Base-by-base conservation (phyloP, 1,140 invertebrate genomes). In the Heterodera carotae region DNA sequence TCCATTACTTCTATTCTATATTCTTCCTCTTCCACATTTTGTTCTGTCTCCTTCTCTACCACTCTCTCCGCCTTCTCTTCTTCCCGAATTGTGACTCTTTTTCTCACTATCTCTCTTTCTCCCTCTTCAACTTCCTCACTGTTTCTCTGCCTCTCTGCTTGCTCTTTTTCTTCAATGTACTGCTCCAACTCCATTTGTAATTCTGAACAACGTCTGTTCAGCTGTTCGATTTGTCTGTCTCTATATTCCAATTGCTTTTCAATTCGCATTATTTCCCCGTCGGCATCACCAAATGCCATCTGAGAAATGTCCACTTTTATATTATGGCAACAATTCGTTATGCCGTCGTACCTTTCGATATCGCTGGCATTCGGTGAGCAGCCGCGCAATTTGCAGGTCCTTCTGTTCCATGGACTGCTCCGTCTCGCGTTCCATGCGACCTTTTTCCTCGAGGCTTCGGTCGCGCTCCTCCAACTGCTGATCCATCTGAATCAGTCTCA, bases 201-300 rank as follows among this genome's bases (percentile, higher is more conserved):
- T 53, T 87, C 53, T 10, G 81, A 80, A 66, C 86, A 88, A 31
- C 82, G 79, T 27, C 76, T 68, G 27, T 70, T 85, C 10, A 86
- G 68, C 59, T 88, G 74, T 27, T 75, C 70, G 29, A 86, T 84
- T 48, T 86, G 84, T 27, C 78, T 74, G 71, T 86, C 84, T 22
- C 84, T 74, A 72, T 86, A 88, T 53, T 79, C 68, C 27, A 86
- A 48, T 64, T 86, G 84, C 67, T 80, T 78, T 53, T 86, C 82
- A 39, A 86, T 66, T 22, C 71, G 29, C 15, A 67, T 48, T 2
- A 86, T 76, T 73, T 88, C 79, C 27, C 74, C 78, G 59, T 76
- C 72, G 15, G 79, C 78, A 66, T 80, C 75, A 2, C 84, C 84
- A 67, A 86, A 86, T 15, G 80, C 76, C 33, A 77, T 69, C 82